Evolutionary conservation across 1,140 invertebrate genomes (phyloP), one percentile per base, ranked within the genome.

Genomic region (Conus ventricosus): DNA sequence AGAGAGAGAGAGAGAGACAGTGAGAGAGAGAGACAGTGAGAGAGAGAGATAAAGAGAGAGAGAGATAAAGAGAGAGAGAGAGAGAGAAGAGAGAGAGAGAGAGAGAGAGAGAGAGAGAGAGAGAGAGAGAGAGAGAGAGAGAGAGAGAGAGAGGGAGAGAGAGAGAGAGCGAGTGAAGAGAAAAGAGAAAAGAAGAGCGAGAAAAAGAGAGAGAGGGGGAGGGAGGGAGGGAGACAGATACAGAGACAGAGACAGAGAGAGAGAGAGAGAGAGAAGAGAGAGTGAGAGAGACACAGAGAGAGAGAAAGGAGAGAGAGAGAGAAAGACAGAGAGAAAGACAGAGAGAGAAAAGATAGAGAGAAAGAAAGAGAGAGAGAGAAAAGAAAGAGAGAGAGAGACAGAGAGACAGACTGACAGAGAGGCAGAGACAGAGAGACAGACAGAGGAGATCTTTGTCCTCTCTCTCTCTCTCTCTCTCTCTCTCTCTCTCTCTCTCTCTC

Each of bases 221-320:
- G 27, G 81, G 85, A 88, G 54, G 57, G 75, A 89, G 0, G 81
- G 11, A 88, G 86, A 80, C 39, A 81, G 85, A 80, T 13, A 81
- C 20, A 81, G 53, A 81, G 88, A 88, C 10, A 71, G 20, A 78
- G 10, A 57, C 23, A 39, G 17, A 57, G 25, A 5, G 60, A 78
- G 11, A 76, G 67, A 76, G 17, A n/a, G 27, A 76, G 23, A 39
- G 23, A 39, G 13, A 80, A 23, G 51, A 27, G 54, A 54, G 23
- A n/a, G n/a, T n/a, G n/a, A n/a, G 15, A 82, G 27, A 82, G 80
- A 82, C n/a, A n/a, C n/a, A 54, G 54, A 39, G 51, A 39, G 25
- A 39, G 75, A 51, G 51, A 51, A 78, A 55, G 15, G 57, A 51
- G 8, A 53, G 23, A 80, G 75, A 80, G 23, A 4, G 13, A 87